Conservation (phyloP, 2,797 vertebrate species). For the Anabacerthia variegaticeps region DNA sequence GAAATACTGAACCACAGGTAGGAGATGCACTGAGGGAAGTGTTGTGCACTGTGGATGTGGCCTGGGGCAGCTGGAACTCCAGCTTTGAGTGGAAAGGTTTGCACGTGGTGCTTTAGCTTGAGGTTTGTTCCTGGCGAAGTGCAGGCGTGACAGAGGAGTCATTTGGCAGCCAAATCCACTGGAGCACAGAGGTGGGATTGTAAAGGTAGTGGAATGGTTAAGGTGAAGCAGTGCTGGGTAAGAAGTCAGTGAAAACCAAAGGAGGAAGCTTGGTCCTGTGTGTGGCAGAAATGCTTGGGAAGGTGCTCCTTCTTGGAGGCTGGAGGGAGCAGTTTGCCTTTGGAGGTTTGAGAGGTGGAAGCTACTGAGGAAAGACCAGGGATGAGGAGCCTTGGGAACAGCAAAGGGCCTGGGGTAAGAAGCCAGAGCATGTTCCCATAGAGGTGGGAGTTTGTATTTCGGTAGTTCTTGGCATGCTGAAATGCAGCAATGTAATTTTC, state of each 20-base stretch:
- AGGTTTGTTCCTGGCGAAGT: background rate
- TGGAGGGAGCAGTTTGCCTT: background rate
- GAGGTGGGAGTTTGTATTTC: background rate
- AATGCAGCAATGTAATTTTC: background rate
- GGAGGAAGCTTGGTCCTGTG: accelerated
- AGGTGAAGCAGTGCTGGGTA: background rate
- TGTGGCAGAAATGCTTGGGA: background rate
- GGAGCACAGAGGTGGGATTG: background rate
- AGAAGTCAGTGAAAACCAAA: background rate
- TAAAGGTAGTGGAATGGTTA: no score
- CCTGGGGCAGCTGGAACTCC: accelerated
- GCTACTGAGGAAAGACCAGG: background rate
- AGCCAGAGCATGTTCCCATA: accelerated
- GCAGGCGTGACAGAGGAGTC: background rate
- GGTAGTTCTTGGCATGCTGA: background rate
- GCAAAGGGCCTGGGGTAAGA: background rate
- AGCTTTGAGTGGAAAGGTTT: background rate
- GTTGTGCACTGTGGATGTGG: accelerated
- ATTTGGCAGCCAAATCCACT: accelerated
- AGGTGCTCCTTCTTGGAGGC: background rate
- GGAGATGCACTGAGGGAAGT: accelerated
- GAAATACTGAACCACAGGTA: background rate
- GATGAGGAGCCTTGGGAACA: background rate
- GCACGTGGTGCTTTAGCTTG: accelerated
- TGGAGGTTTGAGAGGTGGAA: background rate